Evolutionary conservation across 2,888 invertebrate species (phyloP).

Genomic region (Ectemnius continuus): DNA sequence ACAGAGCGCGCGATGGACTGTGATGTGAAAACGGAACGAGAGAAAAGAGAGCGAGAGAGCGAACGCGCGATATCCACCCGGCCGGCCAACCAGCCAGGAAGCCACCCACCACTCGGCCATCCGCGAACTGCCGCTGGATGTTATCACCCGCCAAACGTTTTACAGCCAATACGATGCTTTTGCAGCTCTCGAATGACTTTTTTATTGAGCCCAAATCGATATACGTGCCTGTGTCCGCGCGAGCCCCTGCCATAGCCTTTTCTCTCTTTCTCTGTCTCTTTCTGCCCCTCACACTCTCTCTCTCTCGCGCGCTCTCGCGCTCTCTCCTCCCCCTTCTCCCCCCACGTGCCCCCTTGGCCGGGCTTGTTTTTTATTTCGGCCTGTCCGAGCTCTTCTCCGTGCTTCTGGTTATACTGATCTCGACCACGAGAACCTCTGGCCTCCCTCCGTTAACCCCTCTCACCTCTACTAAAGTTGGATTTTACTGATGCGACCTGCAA

Average conservation of each 20-base stretch:
- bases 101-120: conserved; percentile 61
- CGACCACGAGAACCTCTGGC: background rate
- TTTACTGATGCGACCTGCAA: background rate
- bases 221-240: conserved; percentile 31
- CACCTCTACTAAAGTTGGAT: too few relatives aligned
- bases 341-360: background rate
- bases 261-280: background rate
- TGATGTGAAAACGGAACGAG: conserved; percentile 17
- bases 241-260: background rate
- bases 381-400: too few relatives aligned
- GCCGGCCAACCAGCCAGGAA: conserved; percentile 60
- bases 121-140: conserved; percentile 67
- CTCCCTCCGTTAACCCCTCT: background rate
- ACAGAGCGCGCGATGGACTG: conserved; percentile 1
- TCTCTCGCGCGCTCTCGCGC: too few relatives aligned
- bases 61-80: conserved; percentile 38
- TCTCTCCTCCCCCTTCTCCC: background rate
- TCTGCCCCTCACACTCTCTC: background rate
- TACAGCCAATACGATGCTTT: conserved; percentile 69
- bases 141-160: conserved; percentile 72
- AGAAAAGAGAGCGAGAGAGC: conserved; percentile 13
- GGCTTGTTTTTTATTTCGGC: too few relatives aligned
- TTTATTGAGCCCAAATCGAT: conserved; percentile 62
- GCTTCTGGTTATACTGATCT: background rate
- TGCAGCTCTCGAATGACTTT: conserved; percentile 64